Evolutionary conservation across 2,113 vertebrate species (phyloP).

Genomic region (Megaceryle maxima): DNA sequence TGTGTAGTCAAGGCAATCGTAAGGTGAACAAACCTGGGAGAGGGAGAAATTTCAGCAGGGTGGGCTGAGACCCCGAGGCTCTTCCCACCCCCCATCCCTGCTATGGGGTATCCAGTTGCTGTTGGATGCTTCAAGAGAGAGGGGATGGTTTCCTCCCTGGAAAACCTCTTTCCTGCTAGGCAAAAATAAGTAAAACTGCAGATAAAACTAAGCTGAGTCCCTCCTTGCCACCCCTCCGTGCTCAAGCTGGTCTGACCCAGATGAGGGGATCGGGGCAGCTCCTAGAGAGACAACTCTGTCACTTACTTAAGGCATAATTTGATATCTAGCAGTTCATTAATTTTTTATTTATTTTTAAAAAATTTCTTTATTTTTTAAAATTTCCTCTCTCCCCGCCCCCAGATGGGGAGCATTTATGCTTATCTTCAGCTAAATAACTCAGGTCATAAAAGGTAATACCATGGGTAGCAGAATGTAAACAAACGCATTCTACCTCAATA

Average conservation of each 20-base stretch:
- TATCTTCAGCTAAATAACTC: constrained; percentile 76
- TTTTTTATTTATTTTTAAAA: constrained; percentile 21
- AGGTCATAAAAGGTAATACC: constrained; percentile 85
- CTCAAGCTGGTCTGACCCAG: not conserved
- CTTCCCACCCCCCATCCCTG: not conserved
- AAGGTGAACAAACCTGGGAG: not conserved
- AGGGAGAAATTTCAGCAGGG: not conserved
- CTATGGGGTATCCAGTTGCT: not conserved
- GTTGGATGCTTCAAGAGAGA: not conserved
- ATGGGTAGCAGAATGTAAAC: constrained; percentile 88
- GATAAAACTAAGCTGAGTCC: not conserved
- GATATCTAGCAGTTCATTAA: constrained; percentile 71
- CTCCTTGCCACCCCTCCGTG: not conserved
- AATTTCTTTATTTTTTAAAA: not conserved
- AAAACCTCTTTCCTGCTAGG: not conserved
- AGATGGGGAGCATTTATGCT: constrained; percentile 66
- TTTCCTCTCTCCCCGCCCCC: constrained; percentile 18
- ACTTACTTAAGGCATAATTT: constrained; percentile 64
- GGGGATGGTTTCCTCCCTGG: not conserved
- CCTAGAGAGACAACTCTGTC: not conserved
- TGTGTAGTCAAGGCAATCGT: not conserved
- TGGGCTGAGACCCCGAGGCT: not conserved
- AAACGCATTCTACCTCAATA: constrained; percentile 89
- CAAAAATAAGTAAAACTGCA: not conserved
- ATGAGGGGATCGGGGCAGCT: not conserved